These are phyloP conservation scores for Copidosoma aretas DNA, from an alignment of 2,888 invertebrate genomes.

Conservation along the genomic window DNA sequence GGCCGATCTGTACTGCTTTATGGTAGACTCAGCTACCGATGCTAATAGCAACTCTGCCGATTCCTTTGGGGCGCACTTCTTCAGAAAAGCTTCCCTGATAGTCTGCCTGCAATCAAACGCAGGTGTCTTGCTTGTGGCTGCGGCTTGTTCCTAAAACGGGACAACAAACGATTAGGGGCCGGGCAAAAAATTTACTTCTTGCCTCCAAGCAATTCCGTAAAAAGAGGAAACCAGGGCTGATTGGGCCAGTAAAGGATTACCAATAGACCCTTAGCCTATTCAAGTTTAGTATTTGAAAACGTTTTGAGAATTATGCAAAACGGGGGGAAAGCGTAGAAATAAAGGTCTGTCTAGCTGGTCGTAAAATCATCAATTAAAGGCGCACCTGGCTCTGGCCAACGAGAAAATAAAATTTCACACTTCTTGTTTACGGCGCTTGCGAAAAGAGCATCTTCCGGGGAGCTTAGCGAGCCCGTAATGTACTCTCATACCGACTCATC, in stretches of 20 bases:
- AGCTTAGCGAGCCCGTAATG: background rate
- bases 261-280: slow-evolving; percentile 48
- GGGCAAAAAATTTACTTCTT: slow-evolving; percentile 12
- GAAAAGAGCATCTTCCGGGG: slow-evolving; percentile 19
- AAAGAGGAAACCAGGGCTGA: slow-evolving; percentile 14
- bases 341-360: background rate
- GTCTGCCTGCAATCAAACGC: slow-evolving; percentile 18
- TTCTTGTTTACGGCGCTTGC: slow-evolving; percentile 27
- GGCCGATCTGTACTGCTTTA: background rate
- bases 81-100: slow-evolving; percentile 8
- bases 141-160: slow-evolving; percentile 17
- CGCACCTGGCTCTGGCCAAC: slow-evolving; percentile 32
- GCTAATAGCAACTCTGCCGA: background rate
- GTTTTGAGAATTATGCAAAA: slow-evolving; percentile 33
- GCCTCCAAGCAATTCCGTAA: background rate
- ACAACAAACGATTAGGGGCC: slow-evolving; percentile 21
- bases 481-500: background rate
- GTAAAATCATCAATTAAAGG: slow-evolving; percentile 33
- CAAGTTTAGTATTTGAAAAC: slow-evolving; percentile 36
- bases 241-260: slow-evolving; percentile 48
- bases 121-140: slow-evolving; percentile 21
- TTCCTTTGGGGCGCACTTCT: background rate
- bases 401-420: slow-evolving; percentile 34
- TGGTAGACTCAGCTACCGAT: background rate
- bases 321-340: slow-evolving; percentile 41